These are phyloP conservation scores for Zophobas morio DNA, from an alignment of 1,140 invertebrate species.

Conservation along the genomic window DNA sequence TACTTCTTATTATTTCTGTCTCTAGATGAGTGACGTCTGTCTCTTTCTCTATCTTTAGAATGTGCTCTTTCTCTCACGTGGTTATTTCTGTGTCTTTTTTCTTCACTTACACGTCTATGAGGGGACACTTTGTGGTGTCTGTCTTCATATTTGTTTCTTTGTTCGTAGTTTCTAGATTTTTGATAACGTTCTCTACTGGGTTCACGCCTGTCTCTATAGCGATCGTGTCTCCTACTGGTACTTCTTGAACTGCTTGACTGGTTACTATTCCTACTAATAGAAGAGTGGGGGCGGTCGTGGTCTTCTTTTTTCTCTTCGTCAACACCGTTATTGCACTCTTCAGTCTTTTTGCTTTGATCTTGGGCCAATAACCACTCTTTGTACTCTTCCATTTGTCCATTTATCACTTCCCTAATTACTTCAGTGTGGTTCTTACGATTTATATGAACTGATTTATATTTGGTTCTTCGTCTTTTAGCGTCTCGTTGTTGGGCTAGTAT, in stretches of 20 bases:
- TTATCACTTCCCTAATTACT: slow-evolving; percentile 75
- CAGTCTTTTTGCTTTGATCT: slow-evolving; percentile 7
- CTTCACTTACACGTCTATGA: not conserved
- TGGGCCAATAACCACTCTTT: slow-evolving; percentile 55
- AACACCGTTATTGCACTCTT: slow-evolving; percentile 4
- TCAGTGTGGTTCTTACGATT: slow-evolving; percentile 76
- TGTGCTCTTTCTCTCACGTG: not conserved
- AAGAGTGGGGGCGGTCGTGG: slow-evolving; percentile 47
- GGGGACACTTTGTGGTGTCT: slow-evolving; percentile 11
- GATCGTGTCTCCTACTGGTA: not conserved
- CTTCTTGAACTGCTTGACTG: slow-evolving; percentile 51
- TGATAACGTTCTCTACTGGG: not conserved
- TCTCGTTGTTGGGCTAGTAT: slow-evolving; percentile 74
- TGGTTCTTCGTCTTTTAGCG: slow-evolving; percentile 74
- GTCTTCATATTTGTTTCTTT: not conserved
- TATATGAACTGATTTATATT: slow-evolving; percentile 76
- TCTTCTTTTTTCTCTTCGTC: slow-evolving; percentile 19
- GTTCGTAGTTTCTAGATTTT: slow-evolving; percentile 2
- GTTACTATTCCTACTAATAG: slow-evolving; percentile 49
- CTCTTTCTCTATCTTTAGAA: not conserved
- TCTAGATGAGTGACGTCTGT: not conserved
- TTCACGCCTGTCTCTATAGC: slow-evolving; percentile 10
- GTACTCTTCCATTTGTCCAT: slow-evolving; percentile 70
- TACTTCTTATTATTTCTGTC: not conserved
- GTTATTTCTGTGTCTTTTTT: not conserved